These are phyloP conservation scores for Manacus vitellinus DNA, from an alignment of 2,113 vertebrate genomes.

Conservation along the genomic window DNA sequence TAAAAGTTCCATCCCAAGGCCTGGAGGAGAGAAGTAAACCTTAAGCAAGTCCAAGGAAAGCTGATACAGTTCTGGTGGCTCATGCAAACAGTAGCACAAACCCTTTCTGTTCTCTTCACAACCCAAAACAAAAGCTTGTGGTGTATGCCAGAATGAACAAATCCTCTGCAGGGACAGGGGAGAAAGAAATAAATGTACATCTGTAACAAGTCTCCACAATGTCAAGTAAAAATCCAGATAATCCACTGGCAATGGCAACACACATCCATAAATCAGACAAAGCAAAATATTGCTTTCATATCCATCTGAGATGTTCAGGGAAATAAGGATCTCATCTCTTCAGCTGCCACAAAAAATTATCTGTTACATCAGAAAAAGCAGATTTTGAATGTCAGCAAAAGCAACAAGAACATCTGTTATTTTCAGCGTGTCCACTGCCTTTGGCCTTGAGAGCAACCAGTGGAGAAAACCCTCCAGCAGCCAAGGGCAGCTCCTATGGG, in stretches of 20 bases:
- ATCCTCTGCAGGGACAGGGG: slow-evolving; percentile 18
- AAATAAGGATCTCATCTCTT: slow-evolving; percentile 28
- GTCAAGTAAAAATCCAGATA: slow-evolving; percentile 15
- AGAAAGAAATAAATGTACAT: not conserved
- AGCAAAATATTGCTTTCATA: slow-evolving; percentile 32
- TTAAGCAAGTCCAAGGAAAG: not conserved
- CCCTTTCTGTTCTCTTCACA: not conserved
- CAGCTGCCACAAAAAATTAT: slow-evolving; percentile 13
- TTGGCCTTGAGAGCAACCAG: not conserved
- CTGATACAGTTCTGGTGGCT: not conserved
- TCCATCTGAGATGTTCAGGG: slow-evolving; percentile 11
- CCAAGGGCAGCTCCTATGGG: not conserved
- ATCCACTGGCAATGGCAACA: slow-evolving; percentile 14
- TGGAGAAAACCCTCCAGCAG: not conserved
- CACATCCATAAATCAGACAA: not conserved
- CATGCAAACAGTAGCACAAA: not conserved
- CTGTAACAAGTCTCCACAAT: not conserved
- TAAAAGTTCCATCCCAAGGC: not conserved
- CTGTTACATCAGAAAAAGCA: not conserved
- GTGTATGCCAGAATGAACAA: not conserved
- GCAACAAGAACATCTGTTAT: not conserved
- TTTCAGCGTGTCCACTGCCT: not conserved
- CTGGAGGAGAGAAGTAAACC: not conserved
- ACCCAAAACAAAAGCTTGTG: not conserved
- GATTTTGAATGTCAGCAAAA: not conserved